phyloP scores from a whole-genome alignment of 92 coral and sea anemone genomes.

The Chrysogorgia sp. region DNA sequence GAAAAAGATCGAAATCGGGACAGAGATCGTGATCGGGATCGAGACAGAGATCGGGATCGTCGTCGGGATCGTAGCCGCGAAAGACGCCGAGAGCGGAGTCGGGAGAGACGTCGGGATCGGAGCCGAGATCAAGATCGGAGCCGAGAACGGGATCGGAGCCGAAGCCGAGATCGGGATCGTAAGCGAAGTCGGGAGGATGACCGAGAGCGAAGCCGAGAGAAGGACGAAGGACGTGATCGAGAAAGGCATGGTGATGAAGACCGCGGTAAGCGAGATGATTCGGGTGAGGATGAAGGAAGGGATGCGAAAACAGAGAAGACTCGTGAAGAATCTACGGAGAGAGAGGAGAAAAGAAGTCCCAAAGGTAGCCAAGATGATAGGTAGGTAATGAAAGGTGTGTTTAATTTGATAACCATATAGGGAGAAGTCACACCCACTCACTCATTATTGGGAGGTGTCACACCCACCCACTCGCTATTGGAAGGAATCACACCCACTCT shows the following conservation, averaged over 20 bases:
- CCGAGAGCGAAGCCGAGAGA: constrained; percentile 48
- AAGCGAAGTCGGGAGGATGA: constrained; percentile 53
- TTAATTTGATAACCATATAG: background rate
- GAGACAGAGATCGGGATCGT: constrained; percentile 46
- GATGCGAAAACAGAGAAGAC: constrained; percentile 53
- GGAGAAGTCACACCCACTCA: too few relatives aligned
- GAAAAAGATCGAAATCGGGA: constrained; percentile 1
- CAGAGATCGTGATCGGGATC: constrained; percentile 26
- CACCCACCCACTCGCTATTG: too few relatives aligned
- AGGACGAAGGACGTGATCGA: constrained; percentile 39
- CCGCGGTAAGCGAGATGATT: background rate
- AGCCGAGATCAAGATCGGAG: constrained; percentile 54
- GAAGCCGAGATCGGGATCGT: constrained; percentile 56
- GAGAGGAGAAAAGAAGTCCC: constrained; percentile 37
- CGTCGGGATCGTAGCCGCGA: constrained; percentile 36
- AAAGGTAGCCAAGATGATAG: constrained; percentile 53
- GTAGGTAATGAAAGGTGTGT: constrained; percentile 16
- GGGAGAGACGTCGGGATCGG: constrained; percentile 48
- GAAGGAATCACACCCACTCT: too few relatives aligned
- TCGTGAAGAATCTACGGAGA: constrained; percentile 4
- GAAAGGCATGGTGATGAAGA: constrained; percentile 48
- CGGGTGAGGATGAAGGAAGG: constrained; percentile 32
- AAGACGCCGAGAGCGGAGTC: constrained; percentile 21
- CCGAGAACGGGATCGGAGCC: constrained; percentile 63
- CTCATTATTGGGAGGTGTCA: too few relatives aligned